Evolutionary conservation across 2,888 invertebrate genomes (phyloP).

Genomic region (Leucophenga montana): DNA sequence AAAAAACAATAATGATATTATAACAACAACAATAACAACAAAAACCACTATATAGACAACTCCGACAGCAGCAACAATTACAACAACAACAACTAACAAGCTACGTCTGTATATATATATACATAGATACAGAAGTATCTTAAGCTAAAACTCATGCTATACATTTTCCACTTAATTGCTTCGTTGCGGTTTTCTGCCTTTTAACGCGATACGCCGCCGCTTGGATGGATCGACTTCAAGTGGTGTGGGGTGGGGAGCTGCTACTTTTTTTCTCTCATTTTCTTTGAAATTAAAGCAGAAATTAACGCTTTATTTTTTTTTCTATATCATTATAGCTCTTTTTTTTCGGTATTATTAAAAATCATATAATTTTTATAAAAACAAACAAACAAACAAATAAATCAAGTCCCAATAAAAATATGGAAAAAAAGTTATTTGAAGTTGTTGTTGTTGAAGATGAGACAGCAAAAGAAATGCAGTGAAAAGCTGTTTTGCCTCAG

Average conservation of each 20-base stretch:
- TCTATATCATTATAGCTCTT: neutral
- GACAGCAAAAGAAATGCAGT: neutral
- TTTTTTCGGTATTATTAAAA: conserved; percentile 1
- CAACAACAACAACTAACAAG: conserved; percentile 11
- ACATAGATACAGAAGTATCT: neutral
- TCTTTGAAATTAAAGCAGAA: conserved; percentile 16
- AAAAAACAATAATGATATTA: conserved; percentile 11
- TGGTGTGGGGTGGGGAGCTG: neutral
- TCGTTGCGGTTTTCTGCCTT: conserved; percentile 18
- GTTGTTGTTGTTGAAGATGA: too few species aligned
- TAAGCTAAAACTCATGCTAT: conserved; percentile 16
- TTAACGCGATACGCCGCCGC: neutral
- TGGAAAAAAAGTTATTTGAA: too few species aligned
- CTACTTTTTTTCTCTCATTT: neutral
- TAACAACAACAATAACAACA: conserved; percentile 32
- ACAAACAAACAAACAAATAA: too few species aligned
- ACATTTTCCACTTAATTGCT: conserved; percentile 28
- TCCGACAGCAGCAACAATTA: conserved; percentile 11
- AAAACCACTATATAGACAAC: conserved; percentile 4
- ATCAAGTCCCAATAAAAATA: too few species aligned
- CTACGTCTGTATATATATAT: neutral
- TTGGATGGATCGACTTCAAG: neutral
- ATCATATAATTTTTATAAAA: conserved; percentile 4
- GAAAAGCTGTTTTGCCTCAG: neutral
- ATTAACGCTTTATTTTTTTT: conserved; percentile 1